phyloP scores from a whole-genome alignment of 1,140 invertebrate genomes.

The Drosophila parvula region DNA sequence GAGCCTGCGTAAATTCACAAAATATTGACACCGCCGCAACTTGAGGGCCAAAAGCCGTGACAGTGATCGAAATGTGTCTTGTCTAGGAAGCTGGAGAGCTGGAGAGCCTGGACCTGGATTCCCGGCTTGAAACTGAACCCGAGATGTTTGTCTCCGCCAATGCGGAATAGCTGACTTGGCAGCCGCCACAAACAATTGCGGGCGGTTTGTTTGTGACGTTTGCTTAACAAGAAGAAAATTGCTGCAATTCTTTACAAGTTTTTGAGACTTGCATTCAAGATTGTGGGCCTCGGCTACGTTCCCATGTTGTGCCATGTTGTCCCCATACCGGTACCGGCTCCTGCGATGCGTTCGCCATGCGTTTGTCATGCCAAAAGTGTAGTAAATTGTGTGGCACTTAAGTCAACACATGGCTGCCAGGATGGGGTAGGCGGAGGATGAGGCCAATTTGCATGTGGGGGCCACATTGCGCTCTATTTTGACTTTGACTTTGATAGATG shows the following conservation, averaged over 20 bases:
- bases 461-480: slow-evolving; percentile 65
- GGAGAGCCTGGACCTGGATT: slow-evolving; percentile 5
- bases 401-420: slow-evolving; percentile 74
- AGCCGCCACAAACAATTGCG: slow-evolving; percentile 69
- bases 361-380: slow-evolving; percentile 83
- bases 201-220: slow-evolving; percentile 82
- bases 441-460: slow-evolving; percentile 58
- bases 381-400: slow-evolving; percentile 83
- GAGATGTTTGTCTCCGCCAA: slow-evolving; percentile 36
- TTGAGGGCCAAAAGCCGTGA: slow-evolving; percentile 65
- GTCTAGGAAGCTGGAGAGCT: slow-evolving; percentile 38
- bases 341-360: slow-evolving; percentile 75
- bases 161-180: slow-evolving; percentile 14
- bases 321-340: slow-evolving; percentile 12
- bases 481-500: slow-evolving; percentile 81
- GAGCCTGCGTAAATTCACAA: slow-evolving; percentile 82
- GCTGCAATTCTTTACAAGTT: slow-evolving; percentile 83
- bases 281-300: slow-evolving; percentile 22
- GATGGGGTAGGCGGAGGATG: slow-evolving; percentile 9
- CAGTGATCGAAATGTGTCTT: slow-evolving; percentile 84
- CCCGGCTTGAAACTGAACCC: slow-evolving; percentile 15
- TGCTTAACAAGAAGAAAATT: slow-evolving; percentile 84
- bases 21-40: slow-evolving; percentile 78
- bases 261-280: slow-evolving; percentile 51
- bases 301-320: slow-evolving; percentile 45